These are phyloP conservation scores for Rhynchonycteris naso DNA, from an alignment of 2,797 vertebrate species.

Conservation along the genomic window DNA sequence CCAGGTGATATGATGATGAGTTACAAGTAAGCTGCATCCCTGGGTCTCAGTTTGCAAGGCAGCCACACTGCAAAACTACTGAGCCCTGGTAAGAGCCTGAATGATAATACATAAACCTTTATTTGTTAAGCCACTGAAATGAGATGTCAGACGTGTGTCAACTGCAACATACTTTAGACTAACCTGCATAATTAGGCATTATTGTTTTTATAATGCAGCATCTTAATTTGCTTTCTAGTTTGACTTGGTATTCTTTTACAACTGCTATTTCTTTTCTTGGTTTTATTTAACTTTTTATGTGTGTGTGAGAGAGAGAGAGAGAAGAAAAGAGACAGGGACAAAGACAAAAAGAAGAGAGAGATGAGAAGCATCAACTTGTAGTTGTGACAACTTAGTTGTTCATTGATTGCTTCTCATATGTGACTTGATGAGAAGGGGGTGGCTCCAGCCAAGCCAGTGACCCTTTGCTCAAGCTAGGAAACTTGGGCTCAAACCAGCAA, in stretches of 20 bases:
- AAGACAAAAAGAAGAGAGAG: no score
- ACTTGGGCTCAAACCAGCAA: no score
- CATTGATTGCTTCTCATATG: no score
- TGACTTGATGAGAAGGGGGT: no score
- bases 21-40: background rate
- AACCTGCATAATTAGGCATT: background rate
- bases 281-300: background rate
- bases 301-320: no score
- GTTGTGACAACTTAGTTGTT: no score
- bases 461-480: no score
- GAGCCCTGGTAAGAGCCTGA: background rate
- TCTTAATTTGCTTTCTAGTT: background rate
- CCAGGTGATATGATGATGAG: background rate
- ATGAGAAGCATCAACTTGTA: no score
- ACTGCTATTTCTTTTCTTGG: background rate
- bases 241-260: background rate
- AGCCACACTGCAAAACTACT: rapidly evolving
- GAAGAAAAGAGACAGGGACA: no score
- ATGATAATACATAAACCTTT: background rate
- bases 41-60: background rate
- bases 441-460: no score
- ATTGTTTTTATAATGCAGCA: background rate
- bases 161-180: background rate
- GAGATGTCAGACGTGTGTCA: background rate
- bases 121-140: background rate